phyloP scores from a whole-genome alignment of 2,888 invertebrate genomes.

The Mystacides longicornis region DNA sequence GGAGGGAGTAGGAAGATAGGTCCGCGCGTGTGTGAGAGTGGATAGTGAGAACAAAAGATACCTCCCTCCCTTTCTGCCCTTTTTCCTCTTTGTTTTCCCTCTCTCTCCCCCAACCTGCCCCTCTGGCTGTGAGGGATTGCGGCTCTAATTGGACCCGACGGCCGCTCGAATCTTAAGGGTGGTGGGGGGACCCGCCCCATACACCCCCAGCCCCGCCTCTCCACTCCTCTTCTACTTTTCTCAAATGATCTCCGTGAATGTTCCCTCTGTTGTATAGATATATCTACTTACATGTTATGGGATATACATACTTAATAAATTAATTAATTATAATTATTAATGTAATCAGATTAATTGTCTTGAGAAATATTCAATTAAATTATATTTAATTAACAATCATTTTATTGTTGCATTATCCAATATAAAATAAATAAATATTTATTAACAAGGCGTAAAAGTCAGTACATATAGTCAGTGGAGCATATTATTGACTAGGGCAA shows the following conservation, averaged over 20 bases:
- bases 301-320: too few species aligned
- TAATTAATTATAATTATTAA: not conserved
- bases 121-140: slow-evolving; percentile 51
- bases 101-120: slow-evolving; percentile 24
- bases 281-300: too few species aligned
- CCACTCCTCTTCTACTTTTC: slow-evolving; percentile 13
- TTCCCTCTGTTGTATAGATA: not conserved
- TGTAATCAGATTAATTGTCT: not conserved
- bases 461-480: too few species aligned
- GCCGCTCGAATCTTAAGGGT: slow-evolving; percentile 53
- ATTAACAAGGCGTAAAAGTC: too few species aligned
- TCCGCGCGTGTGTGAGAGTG: slow-evolving; percentile 29
- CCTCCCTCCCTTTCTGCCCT: slow-evolving; percentile 46
- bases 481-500: too few species aligned
- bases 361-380: not conserved
- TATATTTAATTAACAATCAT: too few species aligned
- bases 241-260: slow-evolving; percentile 8
- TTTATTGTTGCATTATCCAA: too few species aligned
- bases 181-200: slow-evolving; percentile 40
- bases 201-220: slow-evolving; percentile 33
- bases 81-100: slow-evolving; percentile 30
- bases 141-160: slow-evolving; percentile 52
- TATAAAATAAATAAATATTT: too few species aligned
- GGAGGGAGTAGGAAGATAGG: slow-evolving; percentile 26
- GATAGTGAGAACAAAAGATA: slow-evolving; percentile 24